phyloP scores from a whole-genome alignment of 2,888 invertebrate genomes.

The Volucella inflata region DNA sequence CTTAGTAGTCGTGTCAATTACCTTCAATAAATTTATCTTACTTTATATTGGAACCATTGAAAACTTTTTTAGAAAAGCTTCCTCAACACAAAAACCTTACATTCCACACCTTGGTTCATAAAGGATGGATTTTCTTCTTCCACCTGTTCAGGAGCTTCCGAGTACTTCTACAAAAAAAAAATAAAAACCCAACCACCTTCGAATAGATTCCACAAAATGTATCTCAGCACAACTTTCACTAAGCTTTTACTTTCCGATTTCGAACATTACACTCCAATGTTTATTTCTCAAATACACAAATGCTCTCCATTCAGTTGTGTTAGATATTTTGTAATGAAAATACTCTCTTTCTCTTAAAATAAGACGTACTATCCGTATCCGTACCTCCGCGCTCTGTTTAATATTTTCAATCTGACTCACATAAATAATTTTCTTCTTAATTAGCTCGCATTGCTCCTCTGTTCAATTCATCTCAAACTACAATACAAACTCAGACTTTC shows the following conservation, averaged over 20 bases:
- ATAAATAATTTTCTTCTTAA: constrained; percentile 55
- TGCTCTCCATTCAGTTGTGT: constrained; percentile 57
- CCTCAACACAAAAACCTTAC: not conserved
- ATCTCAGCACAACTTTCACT: constrained; percentile 39
- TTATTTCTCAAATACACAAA: constrained; percentile 62
- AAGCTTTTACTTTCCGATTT: constrained; percentile 46
- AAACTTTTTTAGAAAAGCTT: constrained; percentile 17
- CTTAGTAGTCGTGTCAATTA: not conserved
- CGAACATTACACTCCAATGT: constrained; percentile 58
- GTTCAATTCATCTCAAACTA: not conserved
- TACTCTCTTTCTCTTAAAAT: constrained; percentile 18
- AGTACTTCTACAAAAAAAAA: not conserved
- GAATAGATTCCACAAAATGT: constrained; percentile 25
- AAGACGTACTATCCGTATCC: constrained; percentile 14
- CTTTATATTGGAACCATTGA: constrained; percentile 8
- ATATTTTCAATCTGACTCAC: constrained; percentile 21
- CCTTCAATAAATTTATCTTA: not conserved
- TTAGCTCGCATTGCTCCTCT: constrained; percentile 8
- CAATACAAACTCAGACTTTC: not conserved
- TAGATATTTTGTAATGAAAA: constrained; percentile 66
- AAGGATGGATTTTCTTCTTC: constrained; percentile 6
- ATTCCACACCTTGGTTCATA: not conserved
- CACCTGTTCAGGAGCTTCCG: not conserved
- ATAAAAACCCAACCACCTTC: not conserved
- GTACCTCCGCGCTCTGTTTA: constrained; percentile 37